Conservation (phyloP, 92 coral and sea anemone species). For the Parazoanthus swiftii region DNA sequence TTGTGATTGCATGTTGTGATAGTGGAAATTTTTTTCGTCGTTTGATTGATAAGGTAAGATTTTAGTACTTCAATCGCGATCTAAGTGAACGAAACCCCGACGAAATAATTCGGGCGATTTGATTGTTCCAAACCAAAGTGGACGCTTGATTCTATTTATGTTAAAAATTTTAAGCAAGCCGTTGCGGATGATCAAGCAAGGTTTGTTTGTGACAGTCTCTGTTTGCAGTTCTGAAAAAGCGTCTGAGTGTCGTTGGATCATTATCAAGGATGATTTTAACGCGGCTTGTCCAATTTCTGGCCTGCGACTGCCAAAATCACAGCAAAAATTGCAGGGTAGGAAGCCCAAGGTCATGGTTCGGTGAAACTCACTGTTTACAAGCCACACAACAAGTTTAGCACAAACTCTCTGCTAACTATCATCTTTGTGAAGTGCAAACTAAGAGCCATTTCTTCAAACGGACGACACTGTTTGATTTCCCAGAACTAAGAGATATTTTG, state of each 20-base stretch:
- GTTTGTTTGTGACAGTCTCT: background rate
- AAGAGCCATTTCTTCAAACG: background rate
- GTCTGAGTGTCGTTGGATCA: background rate
- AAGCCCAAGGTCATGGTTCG: background rate
- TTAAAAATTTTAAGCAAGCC: too few species aligned
- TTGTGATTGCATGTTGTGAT: background rate
- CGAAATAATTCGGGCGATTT: background rate
- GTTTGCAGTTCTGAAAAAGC: background rate
- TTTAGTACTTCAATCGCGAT: background rate
- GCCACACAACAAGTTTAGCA: background rate
- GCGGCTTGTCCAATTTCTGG: background rate
- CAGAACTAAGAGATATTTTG: too few species aligned
- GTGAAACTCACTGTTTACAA: background rate
- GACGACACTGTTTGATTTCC: background rate
- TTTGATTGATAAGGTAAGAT: slow-evolving; percentile 17
- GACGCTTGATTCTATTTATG: background rate
- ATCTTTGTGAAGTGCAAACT: background rate
- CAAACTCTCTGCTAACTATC: background rate
- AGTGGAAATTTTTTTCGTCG: background rate
- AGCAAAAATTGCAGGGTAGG: background rate
- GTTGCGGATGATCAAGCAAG: background rate
- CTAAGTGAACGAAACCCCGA: background rate
- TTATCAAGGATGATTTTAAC: background rate
- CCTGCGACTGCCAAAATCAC: background rate
- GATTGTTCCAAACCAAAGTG: background rate